Percentiles rank a stretch among this genome's conserved stretches.
Conservation (phyloP, 2,113 vertebrate species). For the Pleuronectes platessa region DNA sequence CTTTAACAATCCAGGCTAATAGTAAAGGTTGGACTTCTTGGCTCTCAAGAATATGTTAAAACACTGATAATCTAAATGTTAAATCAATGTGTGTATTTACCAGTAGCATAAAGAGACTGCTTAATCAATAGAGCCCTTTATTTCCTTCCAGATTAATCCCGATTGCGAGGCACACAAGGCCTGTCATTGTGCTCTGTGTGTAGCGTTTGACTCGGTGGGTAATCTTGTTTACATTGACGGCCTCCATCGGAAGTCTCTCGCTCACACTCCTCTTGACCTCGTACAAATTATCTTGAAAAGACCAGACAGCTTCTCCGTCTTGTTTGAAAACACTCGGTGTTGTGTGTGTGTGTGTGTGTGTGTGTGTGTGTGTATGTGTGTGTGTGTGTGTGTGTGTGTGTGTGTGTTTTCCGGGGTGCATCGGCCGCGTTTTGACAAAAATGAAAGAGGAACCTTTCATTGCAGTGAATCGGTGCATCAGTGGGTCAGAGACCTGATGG, state of each 20-base stretch:
- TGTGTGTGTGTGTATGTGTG: background rate
- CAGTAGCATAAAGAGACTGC: background rate
- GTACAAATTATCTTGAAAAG: slow-evolving; percentile 33
- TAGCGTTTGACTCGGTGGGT: slow-evolving; percentile 21
- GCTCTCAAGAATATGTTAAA: background rate
- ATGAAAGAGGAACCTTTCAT: background rate
- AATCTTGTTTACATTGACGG: slow-evolving; percentile 40
- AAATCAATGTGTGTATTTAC: slow-evolving; percentile 2
- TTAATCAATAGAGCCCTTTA: slow-evolving; percentile 35
- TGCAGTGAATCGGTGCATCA: slow-evolving; percentile 11
- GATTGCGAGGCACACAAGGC: slow-evolving; percentile 25
- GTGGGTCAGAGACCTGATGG: slow-evolving; percentile 17
- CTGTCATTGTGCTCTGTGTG: slow-evolving; percentile 19
- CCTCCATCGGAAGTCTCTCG: slow-evolving; percentile 26
- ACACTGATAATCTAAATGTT: slow-evolving; percentile 2
- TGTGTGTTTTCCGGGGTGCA: background rate
- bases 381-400: background rate
- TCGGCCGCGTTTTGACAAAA: slow-evolving; percentile 8
- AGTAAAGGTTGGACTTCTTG: background rate
- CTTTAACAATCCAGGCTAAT: too few relatives aligned
- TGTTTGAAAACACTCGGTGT: background rate
- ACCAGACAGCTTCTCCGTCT: slow-evolving; percentile 16
- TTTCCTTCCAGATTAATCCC: slow-evolving; percentile 21
- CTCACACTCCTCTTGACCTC: slow-evolving; percentile 21
- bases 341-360: background rate